phyloP scores from a whole-genome alignment of 2,888 invertebrate genomes.

The Hemithea aestivaria region DNA sequence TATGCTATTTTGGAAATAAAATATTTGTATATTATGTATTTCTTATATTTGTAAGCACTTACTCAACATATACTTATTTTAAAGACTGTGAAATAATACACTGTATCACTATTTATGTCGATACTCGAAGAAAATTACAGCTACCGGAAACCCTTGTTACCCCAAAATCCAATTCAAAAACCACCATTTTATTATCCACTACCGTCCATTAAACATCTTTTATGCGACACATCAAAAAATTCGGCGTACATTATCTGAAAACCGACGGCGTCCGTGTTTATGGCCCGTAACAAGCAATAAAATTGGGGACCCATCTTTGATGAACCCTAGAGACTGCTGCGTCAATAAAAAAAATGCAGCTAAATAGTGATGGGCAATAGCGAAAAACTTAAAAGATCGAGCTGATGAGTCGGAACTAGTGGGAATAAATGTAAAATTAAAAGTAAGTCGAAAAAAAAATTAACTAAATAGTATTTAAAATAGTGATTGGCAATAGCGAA shows the following conservation, averaged over 20 bases:
- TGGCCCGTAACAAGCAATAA: slow-evolving; percentile 75
- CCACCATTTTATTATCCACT: slow-evolving; percentile 33
- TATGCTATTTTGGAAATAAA: too few relatives aligned
- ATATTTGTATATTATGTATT: too few relatives aligned
- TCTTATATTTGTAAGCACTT: too few relatives aligned
- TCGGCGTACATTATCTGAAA: slow-evolving; percentile 58
- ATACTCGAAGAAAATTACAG: not conserved
- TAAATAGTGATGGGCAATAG: slow-evolving; percentile 2
- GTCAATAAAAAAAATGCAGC: slow-evolving; percentile 64
- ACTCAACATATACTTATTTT: too few relatives aligned
- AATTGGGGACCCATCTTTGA: slow-evolving; percentile 71
- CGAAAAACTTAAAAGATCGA: not conserved
- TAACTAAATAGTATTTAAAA: too few relatives aligned
- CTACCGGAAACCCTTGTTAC: slow-evolving; percentile 14
- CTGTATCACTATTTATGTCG: too few relatives aligned
- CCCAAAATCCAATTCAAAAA: slow-evolving; percentile 20
- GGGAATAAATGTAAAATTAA: too few relatives aligned
- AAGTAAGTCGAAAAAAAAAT: too few relatives aligned
- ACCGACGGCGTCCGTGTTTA: slow-evolving; percentile 64
- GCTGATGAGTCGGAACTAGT: too few relatives aligned
- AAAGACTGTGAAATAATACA: too few relatives aligned
- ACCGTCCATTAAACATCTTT: slow-evolving; percentile 58
- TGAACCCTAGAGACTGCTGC: slow-evolving; percentile 65
- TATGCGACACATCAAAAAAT: slow-evolving; percentile 55
- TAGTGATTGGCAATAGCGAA: too few relatives aligned